These are phyloP conservation scores for Chaitophorus viminalis DNA, from an alignment of 2,888 invertebrate species.

Conservation along the genomic window DNA sequence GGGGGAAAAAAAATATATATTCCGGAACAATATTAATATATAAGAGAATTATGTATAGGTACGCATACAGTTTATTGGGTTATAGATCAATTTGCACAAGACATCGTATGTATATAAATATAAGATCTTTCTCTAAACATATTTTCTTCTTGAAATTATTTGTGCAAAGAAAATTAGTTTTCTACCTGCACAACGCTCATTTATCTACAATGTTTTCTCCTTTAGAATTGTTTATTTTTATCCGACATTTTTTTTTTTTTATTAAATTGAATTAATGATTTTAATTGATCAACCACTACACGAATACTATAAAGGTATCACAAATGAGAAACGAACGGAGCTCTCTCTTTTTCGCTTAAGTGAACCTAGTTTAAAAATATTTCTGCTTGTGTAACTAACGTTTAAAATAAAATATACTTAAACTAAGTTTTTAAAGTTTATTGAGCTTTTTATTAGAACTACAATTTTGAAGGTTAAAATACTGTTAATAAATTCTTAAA, in stretches of 20 bases:
- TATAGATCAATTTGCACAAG: constrained; percentile 7
- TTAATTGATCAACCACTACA: too few species aligned
- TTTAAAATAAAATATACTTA: neutral
- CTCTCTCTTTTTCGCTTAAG: too few species aligned
- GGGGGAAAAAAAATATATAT: neutral
- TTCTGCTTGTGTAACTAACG: neutral
- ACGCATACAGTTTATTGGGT: neutral
- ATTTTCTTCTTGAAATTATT: neutral
- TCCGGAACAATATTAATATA: neutral
- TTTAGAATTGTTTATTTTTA: neutral
- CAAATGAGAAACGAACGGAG: too few species aligned
- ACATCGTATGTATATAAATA: neutral
- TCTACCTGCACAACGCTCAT: neutral
- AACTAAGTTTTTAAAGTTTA: constrained; percentile 25
- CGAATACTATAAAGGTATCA: too few species aligned
- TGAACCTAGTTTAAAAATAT: neutral
- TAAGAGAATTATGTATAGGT: constrained; percentile 1
- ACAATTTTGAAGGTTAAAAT: neutral
- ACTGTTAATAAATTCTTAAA: constrained; percentile 6
- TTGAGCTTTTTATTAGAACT: constrained; percentile 4
- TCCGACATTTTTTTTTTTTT: neutral
- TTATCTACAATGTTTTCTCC: neutral
- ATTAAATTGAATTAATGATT: neutral
- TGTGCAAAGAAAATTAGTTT: neutral
- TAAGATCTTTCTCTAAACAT: too few species aligned